A percentile compares a stretch with the other conserved stretches of the same genome.
phyloP scores from a whole-genome alignment of 1,140 invertebrate genomes.

The Steinernema feltiae region DNA sequence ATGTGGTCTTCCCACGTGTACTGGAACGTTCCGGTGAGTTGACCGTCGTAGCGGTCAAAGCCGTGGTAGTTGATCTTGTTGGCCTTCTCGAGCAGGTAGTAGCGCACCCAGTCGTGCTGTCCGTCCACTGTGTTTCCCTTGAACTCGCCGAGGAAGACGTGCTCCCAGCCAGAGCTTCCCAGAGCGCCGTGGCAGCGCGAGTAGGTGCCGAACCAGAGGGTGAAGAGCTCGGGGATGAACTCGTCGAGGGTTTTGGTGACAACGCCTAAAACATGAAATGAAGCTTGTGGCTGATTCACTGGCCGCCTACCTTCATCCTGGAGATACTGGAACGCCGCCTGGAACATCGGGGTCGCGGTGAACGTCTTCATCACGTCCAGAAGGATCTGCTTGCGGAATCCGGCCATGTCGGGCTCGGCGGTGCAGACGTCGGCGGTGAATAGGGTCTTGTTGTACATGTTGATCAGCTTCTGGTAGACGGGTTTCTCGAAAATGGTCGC shows the following conservation, averaged over 20 bases:
- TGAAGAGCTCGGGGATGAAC: slow-evolving; percentile 40
- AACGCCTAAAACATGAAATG: slow-evolving; percentile 34
- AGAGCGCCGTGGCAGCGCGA: slow-evolving; percentile 40
- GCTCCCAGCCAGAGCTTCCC: slow-evolving; percentile 57
- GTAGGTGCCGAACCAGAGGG: slow-evolving; percentile 50
- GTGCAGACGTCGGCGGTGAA: slow-evolving; percentile 40
- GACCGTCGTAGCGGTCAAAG: slow-evolving; percentile 54
- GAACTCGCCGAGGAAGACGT: slow-evolving; percentile 63
- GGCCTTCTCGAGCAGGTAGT: slow-evolving; percentile 61
- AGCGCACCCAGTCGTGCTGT: slow-evolving; percentile 62
- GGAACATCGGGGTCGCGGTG: slow-evolving; percentile 29
- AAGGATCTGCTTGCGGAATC: slow-evolving; percentile 30
- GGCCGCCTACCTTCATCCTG: slow-evolving; percentile 18
- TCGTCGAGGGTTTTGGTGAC: slow-evolving; percentile 26
- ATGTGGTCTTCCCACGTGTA: slow-evolving; percentile 44
- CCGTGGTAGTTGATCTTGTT: slow-evolving; percentile 62
- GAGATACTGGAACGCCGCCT: slow-evolving; percentile 25
- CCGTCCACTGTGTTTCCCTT: slow-evolving; percentile 59
- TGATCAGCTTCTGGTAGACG: slow-evolving; percentile 38
- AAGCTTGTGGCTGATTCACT: background rate
- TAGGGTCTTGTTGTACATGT: slow-evolving; percentile 35
- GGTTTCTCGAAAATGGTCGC: slow-evolving; percentile 40
- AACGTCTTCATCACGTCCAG: slow-evolving; percentile 28
- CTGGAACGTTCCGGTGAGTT: slow-evolving; percentile 51
- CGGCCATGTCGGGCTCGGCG: slow-evolving; percentile 29